Conservation (phyloP, 2,888 invertebrate genomes). For the Spodoptera picta region DNA sequence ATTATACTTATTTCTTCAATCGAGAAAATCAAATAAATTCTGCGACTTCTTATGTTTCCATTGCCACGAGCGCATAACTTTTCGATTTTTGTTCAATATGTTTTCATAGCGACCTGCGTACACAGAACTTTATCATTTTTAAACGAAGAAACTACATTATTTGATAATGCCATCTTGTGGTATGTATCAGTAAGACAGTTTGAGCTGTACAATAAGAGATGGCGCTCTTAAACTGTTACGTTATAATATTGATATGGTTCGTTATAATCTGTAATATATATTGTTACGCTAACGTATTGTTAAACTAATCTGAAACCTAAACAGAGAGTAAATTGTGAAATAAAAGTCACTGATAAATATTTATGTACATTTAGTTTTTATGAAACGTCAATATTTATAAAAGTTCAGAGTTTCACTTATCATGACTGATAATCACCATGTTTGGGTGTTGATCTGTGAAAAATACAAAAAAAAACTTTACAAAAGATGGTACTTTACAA, state of each 20-base stretch:
- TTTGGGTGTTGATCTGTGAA: slow-evolving; percentile 22
- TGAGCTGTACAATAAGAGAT: too few relatives aligned
- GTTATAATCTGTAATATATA: too few relatives aligned
- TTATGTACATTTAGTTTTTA: slow-evolving; percentile 1
- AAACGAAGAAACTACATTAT: background rate
- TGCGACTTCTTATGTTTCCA: background rate
- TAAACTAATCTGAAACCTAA: too few relatives aligned
- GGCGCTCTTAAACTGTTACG: too few relatives aligned
- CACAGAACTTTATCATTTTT: slow-evolving; percentile 23
- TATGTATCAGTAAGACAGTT: too few relatives aligned
- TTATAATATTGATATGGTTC: too few relatives aligned
- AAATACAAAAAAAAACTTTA: slow-evolving; percentile 14
- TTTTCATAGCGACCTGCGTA: slow-evolving; percentile 38
- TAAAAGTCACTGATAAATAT: too few relatives aligned
- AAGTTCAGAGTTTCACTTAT: slow-evolving; percentile 3
- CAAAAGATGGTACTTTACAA: too few relatives aligned
- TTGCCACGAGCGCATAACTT: background rate
- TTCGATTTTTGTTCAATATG: slow-evolving; percentile 26
- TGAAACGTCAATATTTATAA: background rate
- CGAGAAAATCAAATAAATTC: slow-evolving; percentile 8
- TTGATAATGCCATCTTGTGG: too few relatives aligned
- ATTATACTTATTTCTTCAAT: slow-evolving; percentile 4
- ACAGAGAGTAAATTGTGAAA: too few relatives aligned
- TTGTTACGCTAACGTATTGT: too few relatives aligned
- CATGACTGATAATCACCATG: slow-evolving; percentile 13